phyloP scores from a whole-genome alignment of 1,140 invertebrate genomes.

The Cotesia chilonis region DNA sequence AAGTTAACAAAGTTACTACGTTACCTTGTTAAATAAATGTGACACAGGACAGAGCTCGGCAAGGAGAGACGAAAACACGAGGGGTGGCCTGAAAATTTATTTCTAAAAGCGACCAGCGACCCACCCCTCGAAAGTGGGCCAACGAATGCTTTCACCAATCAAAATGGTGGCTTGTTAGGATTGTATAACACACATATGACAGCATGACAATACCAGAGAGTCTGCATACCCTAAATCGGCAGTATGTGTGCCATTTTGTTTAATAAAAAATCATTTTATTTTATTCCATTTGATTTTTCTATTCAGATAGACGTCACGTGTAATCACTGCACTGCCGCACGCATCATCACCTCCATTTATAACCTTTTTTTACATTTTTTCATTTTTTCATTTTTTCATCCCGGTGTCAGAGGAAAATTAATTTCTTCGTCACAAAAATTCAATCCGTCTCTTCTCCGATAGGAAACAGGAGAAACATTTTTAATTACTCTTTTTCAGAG shows the following conservation, averaged over 20 bases:
- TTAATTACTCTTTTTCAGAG: too few relatives aligned
- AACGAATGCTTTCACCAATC: constrained; percentile 45
- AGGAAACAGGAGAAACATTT: too few relatives aligned
- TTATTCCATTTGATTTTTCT: background rate
- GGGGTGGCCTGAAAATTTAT: constrained; percentile 47
- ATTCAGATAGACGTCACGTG: background rate
- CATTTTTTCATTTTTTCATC: background rate
- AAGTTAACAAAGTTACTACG: constrained; percentile 55
- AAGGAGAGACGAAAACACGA: constrained; percentile 25
- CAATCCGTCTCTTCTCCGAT: too few relatives aligned
- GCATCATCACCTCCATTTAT: background rate
- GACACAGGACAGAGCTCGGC: constrained; percentile 32
- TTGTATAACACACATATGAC: background rate
- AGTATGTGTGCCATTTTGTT: background rate
- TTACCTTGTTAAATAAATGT: constrained; percentile 62
- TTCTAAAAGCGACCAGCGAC: constrained; percentile 43
- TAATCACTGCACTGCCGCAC: background rate
- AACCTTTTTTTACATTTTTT: background rate
- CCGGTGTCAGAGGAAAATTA: too few relatives aligned
- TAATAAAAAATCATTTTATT: too few relatives aligned
- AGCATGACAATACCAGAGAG: background rate
- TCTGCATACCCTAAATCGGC: too few relatives aligned
- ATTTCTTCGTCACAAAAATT: too few relatives aligned
- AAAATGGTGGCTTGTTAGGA: constrained; percentile 50
- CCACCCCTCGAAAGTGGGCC: constrained; percentile 54